These are phyloP conservation scores for Balearica regulorum DNA, from an alignment of 2,797 vertebrate species.

Conservation along the genomic window DNA sequence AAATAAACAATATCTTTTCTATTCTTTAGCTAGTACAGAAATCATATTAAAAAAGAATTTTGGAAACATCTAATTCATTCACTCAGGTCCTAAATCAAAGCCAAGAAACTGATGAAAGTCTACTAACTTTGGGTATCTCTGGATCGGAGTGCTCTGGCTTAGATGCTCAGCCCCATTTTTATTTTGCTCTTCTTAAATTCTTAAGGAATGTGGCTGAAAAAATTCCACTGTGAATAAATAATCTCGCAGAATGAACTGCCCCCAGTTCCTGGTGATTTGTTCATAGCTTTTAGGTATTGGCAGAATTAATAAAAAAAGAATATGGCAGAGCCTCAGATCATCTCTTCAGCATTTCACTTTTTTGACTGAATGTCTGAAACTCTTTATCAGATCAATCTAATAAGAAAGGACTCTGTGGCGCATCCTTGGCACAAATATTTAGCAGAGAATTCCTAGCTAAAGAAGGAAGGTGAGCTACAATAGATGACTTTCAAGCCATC, in stretches of 20 bases:
- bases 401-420: background rate
- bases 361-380: background rate
- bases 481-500: background rate
- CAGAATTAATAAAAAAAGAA: background rate
- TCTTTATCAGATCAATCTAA: background rate
- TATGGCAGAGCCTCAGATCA: background rate
- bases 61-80: background rate
- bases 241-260: background rate
- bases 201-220: background rate
- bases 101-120: background rate
- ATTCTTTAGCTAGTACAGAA: background rate
- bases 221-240: background rate
- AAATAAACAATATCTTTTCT: background rate
- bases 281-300: background rate
- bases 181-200: background rate
- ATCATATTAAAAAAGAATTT: background rate
- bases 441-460: background rate
- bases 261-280: background rate
- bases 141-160: background rate
- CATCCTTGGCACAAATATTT: background rate
- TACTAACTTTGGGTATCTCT: background rate
- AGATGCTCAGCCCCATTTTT: background rate
- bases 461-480: background rate
- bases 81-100: background rate
- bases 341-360: background rate